Evolutionary conservation across 2,888 invertebrate genomes (phyloP).

Genomic region (Diarsia mendica): DNA sequence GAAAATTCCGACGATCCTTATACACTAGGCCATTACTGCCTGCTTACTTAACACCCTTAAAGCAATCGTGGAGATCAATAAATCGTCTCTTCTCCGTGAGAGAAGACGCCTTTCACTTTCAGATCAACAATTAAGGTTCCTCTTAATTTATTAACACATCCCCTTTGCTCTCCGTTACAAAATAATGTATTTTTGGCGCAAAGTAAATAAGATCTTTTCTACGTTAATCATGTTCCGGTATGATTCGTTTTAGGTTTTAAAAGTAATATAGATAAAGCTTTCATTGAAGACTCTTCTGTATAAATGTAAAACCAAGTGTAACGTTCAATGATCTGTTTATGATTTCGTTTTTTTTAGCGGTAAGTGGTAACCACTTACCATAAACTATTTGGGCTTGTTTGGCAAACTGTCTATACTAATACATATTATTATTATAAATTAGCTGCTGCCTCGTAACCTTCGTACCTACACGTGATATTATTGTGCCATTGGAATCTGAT

Average conservation of each 20-base stretch:
- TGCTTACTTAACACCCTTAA: neutral
- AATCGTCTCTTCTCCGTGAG: neutral
- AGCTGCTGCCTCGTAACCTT: too few species aligned
- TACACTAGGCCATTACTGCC: too few species aligned
- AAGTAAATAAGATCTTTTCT: neutral
- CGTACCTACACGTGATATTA: too few species aligned
- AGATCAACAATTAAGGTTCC: slow-evolving; percentile 28
- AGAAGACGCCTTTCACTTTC: neutral
- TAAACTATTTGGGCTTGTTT: neutral
- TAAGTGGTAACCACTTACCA: neutral
- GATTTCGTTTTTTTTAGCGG: neutral
- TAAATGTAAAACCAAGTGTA: neutral
- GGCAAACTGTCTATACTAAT: neutral
- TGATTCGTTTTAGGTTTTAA: slow-evolving; percentile 2
- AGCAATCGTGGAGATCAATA: slow-evolving; percentile 18
- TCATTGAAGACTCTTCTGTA: neutral
- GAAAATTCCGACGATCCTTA: too few species aligned
- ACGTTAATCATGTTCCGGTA: slow-evolving; percentile 9
- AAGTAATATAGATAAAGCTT: neutral
- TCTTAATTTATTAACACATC: slow-evolving; percentile 28
- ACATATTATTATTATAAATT: neutral
- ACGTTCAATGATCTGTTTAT: neutral
- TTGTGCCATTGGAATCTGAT: too few species aligned
- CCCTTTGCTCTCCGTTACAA: slow-evolving; percentile 7
- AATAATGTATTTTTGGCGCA: slow-evolving; percentile 4